Conservation (phyloP, 2,797 vertebrate genomes). For the Myotis pilosus region DNA sequence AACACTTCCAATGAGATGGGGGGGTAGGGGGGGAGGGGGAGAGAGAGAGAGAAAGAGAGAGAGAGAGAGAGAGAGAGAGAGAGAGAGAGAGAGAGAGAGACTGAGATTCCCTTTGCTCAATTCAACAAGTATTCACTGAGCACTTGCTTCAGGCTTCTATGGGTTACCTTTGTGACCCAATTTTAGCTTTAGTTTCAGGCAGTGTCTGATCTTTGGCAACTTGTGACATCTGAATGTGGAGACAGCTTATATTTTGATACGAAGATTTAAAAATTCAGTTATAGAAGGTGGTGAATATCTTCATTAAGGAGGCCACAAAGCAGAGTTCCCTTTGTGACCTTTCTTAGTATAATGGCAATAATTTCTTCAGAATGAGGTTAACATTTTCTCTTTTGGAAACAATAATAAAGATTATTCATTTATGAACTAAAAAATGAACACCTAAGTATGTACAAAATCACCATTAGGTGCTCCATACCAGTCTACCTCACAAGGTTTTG, state of each 20-base stretch:
- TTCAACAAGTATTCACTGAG: neutral
- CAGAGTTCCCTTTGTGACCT: neutral
- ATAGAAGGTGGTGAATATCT: neutral
- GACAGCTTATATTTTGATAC: neutral
- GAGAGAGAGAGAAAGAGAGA: neutral
- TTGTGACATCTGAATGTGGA: constrained; percentile 2
- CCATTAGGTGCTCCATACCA: neutral
- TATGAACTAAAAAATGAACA: neutral
- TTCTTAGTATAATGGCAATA: neutral
- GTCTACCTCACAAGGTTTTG: neutral
- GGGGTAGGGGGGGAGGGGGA: rapidly evolving
- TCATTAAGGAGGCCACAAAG: neutral
- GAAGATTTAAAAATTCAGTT: constrained; percentile 16
- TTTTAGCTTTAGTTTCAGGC: constrained; percentile 35
- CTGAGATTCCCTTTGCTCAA: neutral
- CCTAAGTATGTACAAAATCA: neutral
- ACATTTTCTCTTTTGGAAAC: neutral
- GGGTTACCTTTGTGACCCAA: constrained; percentile 34
- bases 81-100: neutral
- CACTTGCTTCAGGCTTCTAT: neutral
- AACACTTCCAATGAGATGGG: neutral
- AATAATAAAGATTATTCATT: constrained; percentile 1
- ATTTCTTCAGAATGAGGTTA: constrained; percentile 29
- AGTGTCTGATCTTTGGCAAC: constrained; percentile 27
- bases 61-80: neutral